Evolutionary conservation across 2,797 vertebrate genomes (phyloP).

Genomic region (Esox lucius): DNA sequence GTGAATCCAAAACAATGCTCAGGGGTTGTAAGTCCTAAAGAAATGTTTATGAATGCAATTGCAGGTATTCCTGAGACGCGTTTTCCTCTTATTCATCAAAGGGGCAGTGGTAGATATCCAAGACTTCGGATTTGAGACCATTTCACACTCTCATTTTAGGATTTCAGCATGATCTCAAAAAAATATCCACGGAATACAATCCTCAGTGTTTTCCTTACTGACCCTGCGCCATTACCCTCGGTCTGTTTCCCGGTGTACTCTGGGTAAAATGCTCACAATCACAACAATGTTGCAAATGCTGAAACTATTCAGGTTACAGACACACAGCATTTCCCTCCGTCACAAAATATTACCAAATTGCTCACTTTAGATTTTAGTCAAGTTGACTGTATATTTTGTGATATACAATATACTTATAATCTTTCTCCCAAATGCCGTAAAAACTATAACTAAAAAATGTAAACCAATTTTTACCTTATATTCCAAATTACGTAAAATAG

Average conservation of each 20-base stretch:
- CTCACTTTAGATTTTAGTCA: too few species aligned
- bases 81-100: slow-evolving; percentile 78
- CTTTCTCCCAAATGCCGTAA: background rate
- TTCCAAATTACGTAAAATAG: background rate
- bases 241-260: slow-evolving; percentile 59
- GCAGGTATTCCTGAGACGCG: slow-evolving; percentile 75
- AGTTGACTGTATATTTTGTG: too few species aligned
- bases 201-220: slow-evolving; percentile 51
- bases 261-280: slow-evolving; percentile 58
- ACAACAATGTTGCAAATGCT: slow-evolving; percentile 3
- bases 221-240: slow-evolving; percentile 65
- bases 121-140: slow-evolving; percentile 77
- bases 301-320: background rate
- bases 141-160: slow-evolving; percentile 88
- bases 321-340: background rate
- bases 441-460: background rate
- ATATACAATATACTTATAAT: background rate
- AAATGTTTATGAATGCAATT: slow-evolving; percentile 90
- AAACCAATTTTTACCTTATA: background rate
- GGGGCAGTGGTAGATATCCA: slow-evolving; percentile 74
- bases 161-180: slow-evolving; percentile 58
- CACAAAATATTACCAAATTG: background rate
- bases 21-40: slow-evolving; percentile 93
- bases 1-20: slow-evolving; percentile 64
- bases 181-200: slow-evolving; percentile 58